Percentiles rank a stretch among this genome's conserved stretches.
Evolutionary conservation across 2,797 vertebrate genomes (phyloP).

Genomic region (Falco concolor): DNA sequence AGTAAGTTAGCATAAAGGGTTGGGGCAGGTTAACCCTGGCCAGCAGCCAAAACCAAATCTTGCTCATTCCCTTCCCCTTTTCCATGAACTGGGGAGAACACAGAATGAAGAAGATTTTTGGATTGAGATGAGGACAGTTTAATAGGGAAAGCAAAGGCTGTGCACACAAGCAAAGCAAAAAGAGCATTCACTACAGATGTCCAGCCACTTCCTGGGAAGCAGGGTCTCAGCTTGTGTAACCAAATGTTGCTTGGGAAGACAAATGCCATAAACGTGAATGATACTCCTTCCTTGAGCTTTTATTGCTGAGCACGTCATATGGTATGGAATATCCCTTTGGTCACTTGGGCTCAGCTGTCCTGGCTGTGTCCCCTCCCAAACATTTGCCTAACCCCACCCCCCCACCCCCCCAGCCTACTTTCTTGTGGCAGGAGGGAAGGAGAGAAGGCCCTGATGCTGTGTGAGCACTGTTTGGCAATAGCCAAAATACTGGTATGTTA

Average conservation of each 20-base stretch:
- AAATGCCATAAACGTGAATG: background rate
- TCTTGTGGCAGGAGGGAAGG: background rate
- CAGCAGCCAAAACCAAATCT: background rate
- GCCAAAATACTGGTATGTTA: background rate
- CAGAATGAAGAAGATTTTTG: background rate
- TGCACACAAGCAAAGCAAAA: background rate
- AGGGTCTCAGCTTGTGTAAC: background rate
- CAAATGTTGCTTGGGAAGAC: background rate
- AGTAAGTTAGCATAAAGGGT: background rate
- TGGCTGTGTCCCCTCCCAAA: background rate
- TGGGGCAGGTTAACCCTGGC: background rate
- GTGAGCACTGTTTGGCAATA: background rate
- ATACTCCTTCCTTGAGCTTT: background rate
- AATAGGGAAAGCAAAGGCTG: background rate
- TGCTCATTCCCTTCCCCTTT: background rate
- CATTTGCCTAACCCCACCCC: no score
- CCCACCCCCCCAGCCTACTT: no score
- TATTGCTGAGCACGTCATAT: background rate
- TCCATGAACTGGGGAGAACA: background rate
- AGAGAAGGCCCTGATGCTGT: background rate
- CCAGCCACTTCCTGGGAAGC: background rate
- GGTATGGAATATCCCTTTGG: background rate
- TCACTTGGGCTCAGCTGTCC: background rate
- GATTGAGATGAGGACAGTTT: background rate
- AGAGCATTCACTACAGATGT: background rate